Conservation (phyloP, 2,888 invertebrate genomes). For the Scaeva pyrastri region DNA sequence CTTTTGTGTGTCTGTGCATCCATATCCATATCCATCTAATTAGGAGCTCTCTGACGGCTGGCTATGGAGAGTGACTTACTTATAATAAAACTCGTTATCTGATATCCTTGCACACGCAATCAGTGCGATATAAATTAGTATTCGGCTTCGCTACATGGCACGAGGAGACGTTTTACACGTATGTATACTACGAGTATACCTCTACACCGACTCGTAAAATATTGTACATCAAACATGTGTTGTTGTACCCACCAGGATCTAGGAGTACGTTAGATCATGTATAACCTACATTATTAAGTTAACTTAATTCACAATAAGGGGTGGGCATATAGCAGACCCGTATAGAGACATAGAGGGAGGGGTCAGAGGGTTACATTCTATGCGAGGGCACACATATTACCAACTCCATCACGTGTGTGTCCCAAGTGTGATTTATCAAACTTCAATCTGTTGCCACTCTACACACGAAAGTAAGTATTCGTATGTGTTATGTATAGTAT, state of each 20-base stretch:
- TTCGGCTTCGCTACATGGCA: slow-evolving; percentile 48
- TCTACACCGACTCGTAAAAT: background rate
- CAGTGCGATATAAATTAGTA: slow-evolving; percentile 56
- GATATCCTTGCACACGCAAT: slow-evolving; percentile 41
- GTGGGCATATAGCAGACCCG: too few species aligned
- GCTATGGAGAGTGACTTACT: slow-evolving; percentile 19
- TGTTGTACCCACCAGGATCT: background rate
- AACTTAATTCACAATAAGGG: background rate
- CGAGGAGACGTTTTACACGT: too few species aligned
- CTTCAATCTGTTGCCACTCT: slow-evolving; percentile 60
- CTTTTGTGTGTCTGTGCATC: slow-evolving; percentile 3
- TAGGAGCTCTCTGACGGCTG: slow-evolving; percentile 7
- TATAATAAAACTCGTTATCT: slow-evolving; percentile 57
- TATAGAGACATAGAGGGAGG: too few species aligned
- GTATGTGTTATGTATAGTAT: too few species aligned
- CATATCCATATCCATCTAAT: slow-evolving; percentile 48
- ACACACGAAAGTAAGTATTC: slow-evolving; percentile 46
- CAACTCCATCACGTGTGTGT: slow-evolving; percentile 21
- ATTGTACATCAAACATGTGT: background rate
- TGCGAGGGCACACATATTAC: background rate
- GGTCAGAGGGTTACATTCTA: background rate
- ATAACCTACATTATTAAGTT: background rate
- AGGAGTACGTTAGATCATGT: background rate
- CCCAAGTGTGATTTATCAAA: slow-evolving; percentile 46
- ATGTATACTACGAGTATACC: too few species aligned